Conservation (phyloP, 2,797 vertebrate species). For the Ciconia nigra region DNA sequence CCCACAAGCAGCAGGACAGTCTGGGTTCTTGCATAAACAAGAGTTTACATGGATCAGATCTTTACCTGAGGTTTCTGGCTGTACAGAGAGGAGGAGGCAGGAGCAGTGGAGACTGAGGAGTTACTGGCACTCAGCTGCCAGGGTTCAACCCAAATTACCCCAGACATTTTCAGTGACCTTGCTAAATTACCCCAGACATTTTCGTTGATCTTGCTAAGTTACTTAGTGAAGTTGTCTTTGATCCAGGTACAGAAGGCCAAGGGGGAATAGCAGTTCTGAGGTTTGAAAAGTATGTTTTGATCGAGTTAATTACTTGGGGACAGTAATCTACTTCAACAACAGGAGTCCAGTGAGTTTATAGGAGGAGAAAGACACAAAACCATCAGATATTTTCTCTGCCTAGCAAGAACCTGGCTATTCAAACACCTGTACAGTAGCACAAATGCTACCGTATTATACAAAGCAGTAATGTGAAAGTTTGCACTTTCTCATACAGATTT, state of each 20-base stretch:
- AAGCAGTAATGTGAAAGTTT: background rate
- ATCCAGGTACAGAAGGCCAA: background rate
- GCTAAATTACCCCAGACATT: background rate
- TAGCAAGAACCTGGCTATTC: background rate
- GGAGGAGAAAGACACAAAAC: background rate
- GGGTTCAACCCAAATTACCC: background rate
- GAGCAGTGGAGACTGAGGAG: background rate
- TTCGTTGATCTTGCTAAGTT: background rate
- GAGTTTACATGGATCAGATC: background rate
- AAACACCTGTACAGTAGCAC: background rate
- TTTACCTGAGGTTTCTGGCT: background rate
- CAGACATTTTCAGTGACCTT: background rate
- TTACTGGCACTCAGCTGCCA: background rate
- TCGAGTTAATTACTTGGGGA: background rate
- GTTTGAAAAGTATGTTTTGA: background rate
- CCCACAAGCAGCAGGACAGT: background rate
- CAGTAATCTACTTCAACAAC: background rate
- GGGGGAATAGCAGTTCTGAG: background rate
- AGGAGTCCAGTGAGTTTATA: background rate
- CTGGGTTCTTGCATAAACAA: background rate
- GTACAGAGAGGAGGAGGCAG: background rate
- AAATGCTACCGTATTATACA: background rate
- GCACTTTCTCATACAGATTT: background rate
- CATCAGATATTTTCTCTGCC: background rate
- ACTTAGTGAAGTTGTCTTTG: background rate